A percentile compares a stretch with the other conserved stretches of the same genome.
These are phyloP conservation scores for Alca torda DNA, from an alignment of 2,797 vertebrate species.

Conservation along the genomic window DNA sequence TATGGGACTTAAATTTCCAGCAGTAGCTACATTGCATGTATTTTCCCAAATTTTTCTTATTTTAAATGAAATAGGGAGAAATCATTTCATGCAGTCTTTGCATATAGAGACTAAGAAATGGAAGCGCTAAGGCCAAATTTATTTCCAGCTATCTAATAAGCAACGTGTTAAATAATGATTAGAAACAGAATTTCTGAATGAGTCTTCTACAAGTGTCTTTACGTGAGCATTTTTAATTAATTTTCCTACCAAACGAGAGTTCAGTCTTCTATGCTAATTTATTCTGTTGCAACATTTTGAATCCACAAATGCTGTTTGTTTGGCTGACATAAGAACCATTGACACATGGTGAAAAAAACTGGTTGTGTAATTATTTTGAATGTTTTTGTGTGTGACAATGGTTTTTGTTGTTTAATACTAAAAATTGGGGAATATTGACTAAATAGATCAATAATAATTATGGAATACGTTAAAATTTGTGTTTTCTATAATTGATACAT, in stretches of 20 bases:
- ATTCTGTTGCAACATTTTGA: not conserved
- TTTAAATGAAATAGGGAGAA: not conserved
- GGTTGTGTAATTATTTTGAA: not conserved
- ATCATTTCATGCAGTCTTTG: not conserved
- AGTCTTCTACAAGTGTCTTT: not conserved
- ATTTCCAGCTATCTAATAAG: not conserved
- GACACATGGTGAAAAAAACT: not conserved
- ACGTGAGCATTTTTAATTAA: not conserved
- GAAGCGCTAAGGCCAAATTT: not conserved
- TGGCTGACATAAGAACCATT: not conserved
- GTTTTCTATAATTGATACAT: not conserved
- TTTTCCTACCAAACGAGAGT: not conserved
- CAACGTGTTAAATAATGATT: not conserved
- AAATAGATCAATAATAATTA: not conserved
- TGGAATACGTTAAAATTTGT: not conserved
- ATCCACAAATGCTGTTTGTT: not conserved
- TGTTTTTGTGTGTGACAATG: not conserved
- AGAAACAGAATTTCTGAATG: slow-evolving; percentile 18
- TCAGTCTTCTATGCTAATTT: not conserved
- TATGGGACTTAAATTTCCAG: not conserved
- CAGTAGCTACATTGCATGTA: not conserved
- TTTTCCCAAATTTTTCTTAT: not conserved
- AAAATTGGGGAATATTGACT: not conserved
- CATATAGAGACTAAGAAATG: not conserved
- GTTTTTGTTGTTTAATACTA: not conserved